These are phyloP conservation scores for Hetaerina titia DNA, from an alignment of 2,888 invertebrate species.

Conservation along the genomic window DNA sequence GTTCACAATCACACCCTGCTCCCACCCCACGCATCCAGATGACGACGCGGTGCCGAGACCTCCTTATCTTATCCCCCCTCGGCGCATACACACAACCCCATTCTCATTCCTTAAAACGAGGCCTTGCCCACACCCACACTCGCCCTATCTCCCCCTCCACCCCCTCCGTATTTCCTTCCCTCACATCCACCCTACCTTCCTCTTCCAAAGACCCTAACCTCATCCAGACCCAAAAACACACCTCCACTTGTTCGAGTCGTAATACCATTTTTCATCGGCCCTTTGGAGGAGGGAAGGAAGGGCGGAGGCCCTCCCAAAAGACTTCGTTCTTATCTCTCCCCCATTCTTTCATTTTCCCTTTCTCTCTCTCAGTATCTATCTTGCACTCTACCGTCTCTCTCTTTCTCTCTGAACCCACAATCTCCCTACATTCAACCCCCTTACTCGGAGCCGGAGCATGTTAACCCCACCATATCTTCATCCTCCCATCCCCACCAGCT, in stretches of 20 bases:
- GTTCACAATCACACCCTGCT: background rate
- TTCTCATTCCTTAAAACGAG: background rate
- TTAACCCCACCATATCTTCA: background rate
- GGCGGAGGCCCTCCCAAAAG: background rate
- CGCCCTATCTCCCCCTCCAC: background rate
- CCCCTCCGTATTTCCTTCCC: background rate
- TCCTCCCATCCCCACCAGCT: background rate
- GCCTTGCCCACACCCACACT: background rate
- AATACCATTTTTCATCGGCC: constrained; percentile 57
- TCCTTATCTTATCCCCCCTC: background rate
- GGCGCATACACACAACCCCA: background rate
- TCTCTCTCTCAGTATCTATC: background rate
- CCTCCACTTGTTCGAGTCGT: constrained; percentile 57
- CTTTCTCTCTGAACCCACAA: background rate
- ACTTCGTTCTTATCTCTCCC: background rate
- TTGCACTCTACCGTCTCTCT: background rate
- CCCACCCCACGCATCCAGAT: background rate
- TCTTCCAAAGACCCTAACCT: background rate
- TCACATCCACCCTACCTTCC: background rate
- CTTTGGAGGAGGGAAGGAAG: background rate
- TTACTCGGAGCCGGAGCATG: no score
- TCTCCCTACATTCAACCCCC: background rate
- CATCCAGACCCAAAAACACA: constrained; percentile 42
- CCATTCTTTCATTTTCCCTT: constrained; percentile 14
- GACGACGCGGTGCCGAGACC: background rate